These are phyloP conservation scores for Drosophila prolongata DNA, from an alignment of 2,888 invertebrate genomes.

Conservation along the genomic window DNA sequence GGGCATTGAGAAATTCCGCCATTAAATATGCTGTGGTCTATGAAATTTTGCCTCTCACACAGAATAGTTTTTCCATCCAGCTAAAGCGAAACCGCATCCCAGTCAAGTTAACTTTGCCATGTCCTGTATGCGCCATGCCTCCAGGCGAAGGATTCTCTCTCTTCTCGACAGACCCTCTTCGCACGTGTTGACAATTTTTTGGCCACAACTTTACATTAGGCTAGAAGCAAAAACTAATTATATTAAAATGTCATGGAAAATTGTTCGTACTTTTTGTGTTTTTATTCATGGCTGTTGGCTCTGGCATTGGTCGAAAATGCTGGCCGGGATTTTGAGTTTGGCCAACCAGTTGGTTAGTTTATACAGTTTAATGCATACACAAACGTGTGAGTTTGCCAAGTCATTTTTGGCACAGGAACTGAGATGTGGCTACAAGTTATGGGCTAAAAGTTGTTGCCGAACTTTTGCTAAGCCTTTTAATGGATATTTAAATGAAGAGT, in stretches of 20 bases:
- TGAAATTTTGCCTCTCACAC: slow-evolving; percentile 52
- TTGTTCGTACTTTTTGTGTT: slow-evolving; percentile 50
- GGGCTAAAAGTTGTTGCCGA: slow-evolving; percentile 24
- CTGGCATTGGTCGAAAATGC: slow-evolving; percentile 66
- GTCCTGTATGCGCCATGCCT: slow-evolving; percentile 50
- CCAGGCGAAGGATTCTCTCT: slow-evolving; percentile 31
- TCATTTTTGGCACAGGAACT: slow-evolving; percentile 37
- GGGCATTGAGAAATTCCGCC: slow-evolving; percentile 58
- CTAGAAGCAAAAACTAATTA: slow-evolving; percentile 73
- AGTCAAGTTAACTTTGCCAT: slow-evolving; percentile 60
- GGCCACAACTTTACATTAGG: slow-evolving; percentile 75
- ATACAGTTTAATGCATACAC: slow-evolving; percentile 48
- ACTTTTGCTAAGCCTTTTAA: slow-evolving; percentile 30
- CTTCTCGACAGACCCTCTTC: slow-evolving; percentile 12
- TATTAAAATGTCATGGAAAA: slow-evolving; percentile 77
- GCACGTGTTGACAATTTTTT: slow-evolving; percentile 72
- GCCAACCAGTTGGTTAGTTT: slow-evolving; percentile 31
- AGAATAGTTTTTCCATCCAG: slow-evolving; percentile 58
- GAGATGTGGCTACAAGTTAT: slow-evolving; percentile 41
- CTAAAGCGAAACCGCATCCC: slow-evolving; percentile 54
- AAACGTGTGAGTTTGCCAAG: slow-evolving; percentile 63
- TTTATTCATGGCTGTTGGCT: slow-evolving; percentile 3
- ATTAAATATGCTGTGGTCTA: slow-evolving; percentile 73
- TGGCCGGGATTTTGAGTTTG: slow-evolving; percentile 55
- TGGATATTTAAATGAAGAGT: slow-evolving; percentile 30